phyloP scores from a whole-genome alignment of 1,140 invertebrate genomes.

The Dysdera silvatica region DNA sequence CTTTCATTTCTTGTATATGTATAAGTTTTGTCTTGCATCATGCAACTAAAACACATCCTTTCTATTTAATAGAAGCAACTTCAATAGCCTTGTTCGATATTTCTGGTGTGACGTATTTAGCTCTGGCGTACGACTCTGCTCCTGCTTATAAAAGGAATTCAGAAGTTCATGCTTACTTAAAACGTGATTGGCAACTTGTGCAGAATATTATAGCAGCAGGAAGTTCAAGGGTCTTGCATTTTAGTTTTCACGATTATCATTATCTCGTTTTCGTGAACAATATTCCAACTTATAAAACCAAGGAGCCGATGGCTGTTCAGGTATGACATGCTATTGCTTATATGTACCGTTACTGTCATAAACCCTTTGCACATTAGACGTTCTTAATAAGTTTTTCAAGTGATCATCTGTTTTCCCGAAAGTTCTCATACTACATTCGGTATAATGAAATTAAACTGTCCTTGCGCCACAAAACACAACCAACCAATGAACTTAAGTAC shows the following conservation, averaged over 20 bases:
- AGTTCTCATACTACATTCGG: too few relatives aligned
- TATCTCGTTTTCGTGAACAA: conserved; percentile 6
- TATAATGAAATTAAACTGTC: too few relatives aligned
- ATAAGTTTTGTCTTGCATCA: too few relatives aligned
- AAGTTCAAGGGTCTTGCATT: conserved; percentile 3
- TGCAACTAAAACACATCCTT: too few relatives aligned
- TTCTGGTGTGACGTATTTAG: not conserved
- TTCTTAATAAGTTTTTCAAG: too few relatives aligned
- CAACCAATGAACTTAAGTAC: too few relatives aligned
- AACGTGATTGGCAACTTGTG: not conserved
- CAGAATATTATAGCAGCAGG: not conserved
- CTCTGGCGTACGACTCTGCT: not conserved
- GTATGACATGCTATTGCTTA: not conserved
- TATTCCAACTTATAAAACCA: conserved; percentile 9
- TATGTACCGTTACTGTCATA: not conserved
- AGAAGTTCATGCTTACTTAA: not conserved
- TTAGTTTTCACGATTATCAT: conserved; percentile 4
- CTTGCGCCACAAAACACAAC: too few relatives aligned
- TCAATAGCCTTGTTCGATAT: conserved; percentile 3
- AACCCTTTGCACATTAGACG: too few relatives aligned
- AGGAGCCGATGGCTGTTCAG: conserved; percentile 11
- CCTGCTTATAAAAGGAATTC: not conserved
- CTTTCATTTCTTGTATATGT: too few relatives aligned
- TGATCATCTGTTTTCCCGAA: too few relatives aligned
- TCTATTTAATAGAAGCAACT: not conserved